Evolutionary conservation across 2,113 vertebrate species (phyloP), one percentile per base, ranked within the genome.

Genomic region (Tor tambroides): DNA sequence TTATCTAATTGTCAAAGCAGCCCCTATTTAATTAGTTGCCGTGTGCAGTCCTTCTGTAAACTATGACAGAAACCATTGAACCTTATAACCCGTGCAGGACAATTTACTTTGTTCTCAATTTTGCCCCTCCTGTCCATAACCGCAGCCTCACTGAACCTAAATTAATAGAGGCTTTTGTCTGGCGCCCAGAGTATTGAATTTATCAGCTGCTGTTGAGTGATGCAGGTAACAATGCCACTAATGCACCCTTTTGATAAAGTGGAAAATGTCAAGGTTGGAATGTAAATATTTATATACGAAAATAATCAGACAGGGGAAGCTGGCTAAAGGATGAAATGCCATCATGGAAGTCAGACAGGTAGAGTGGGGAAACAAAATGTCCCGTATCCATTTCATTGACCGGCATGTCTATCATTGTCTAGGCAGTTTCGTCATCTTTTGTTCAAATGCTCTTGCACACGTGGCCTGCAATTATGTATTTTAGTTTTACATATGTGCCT

Each of bases 191-290:
- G 75, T 89, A 91, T 87, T 85, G 35, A 89, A 91, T 91, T 91
- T 74, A 94, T 94, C 92, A 89, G 90, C 87, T 88, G 88, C 83
- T 49, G 85, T 65, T 92, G 91, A 94, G 89, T 89, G 88, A 91
- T 92, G 85, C 79, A 69, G 89, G 85, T 83, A 89, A 90, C 90
- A 90, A 85, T 91, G 89, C 85, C 82, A 51, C 90, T 89, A 92
- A 94, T 87, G 87, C 90, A 92, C 91, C 91, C 91, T 90, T 86
- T 17, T 89, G 93, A 95, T 93, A 94, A 92, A 89, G 91, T 86
- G 26, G 21, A 51, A 63, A 85, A 56, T 78, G 74, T 86, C 4
- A 87, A 23, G 84, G 87, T 80, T 91, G 82, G 87, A 93, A 90
- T 89, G 94, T 90, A 91, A 93, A 93, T 93, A 91, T 93, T 93